Evolutionary conservation across 2,113 vertebrate species (phyloP).

Genomic region (Epinephelus moara): DNA sequence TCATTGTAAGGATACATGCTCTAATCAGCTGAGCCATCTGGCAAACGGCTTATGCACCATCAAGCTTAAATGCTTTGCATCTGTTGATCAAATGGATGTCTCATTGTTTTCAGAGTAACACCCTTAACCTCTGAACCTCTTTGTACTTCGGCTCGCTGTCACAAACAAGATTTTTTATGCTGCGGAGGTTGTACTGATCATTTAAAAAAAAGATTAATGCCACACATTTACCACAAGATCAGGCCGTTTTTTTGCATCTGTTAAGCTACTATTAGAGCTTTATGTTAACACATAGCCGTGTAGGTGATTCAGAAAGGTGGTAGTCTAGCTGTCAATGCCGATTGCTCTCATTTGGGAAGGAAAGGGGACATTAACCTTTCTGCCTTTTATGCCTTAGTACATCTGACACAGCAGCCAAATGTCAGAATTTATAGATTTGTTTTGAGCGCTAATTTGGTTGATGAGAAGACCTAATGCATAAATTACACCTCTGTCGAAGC

Average conservation of each 20-base stretch:
- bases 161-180: constrained; percentile 48
- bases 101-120: constrained; percentile 81
- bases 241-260: constrained; percentile 28
- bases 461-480: constrained; percentile 64
- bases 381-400: constrained; percentile 33
- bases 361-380: constrained; percentile 57
- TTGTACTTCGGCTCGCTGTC: constrained; percentile 56
- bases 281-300: constrained; percentile 48
- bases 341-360: constrained; percentile 44
- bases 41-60: constrained; percentile 82
- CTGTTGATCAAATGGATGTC: constrained; percentile 83
- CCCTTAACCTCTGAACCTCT: constrained; percentile 82
- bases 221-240: constrained; percentile 45
- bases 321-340: constrained; percentile 14
- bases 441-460: constrained; percentile 53
- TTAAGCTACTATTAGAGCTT: constrained; percentile 38
- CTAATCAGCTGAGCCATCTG: constrained; percentile 87
- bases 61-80: constrained; percentile 85
- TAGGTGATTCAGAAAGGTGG: constrained; percentile 29
- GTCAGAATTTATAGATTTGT: constrained; percentile 41
- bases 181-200: constrained; percentile 63
- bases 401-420: constrained; percentile 39
- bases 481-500: constrained; percentile 57
- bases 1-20: constrained; percentile 83
- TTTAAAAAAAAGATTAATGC: constrained; percentile 65